phyloP scores from a whole-genome alignment of 2,888 invertebrate species.

The Caenorhabditis plicata region DNA sequence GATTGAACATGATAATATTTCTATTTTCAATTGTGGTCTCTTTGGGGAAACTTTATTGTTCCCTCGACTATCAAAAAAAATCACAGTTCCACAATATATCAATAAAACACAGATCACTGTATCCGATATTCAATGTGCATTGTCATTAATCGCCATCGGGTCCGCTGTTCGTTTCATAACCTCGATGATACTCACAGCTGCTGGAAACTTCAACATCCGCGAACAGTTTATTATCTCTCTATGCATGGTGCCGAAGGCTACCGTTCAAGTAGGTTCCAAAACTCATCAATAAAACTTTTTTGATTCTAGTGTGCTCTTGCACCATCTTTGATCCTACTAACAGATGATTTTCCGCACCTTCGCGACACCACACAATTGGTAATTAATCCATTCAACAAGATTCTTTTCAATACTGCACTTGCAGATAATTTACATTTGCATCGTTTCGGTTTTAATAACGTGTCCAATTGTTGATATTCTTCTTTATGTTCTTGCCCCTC shows the following conservation, averaged over 20 bases:
- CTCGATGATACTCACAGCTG: slow-evolving; percentile 21
- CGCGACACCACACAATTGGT: slow-evolving; percentile 23
- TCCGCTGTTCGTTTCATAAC: slow-evolving; percentile 14
- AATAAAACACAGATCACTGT: slow-evolving; percentile 9
- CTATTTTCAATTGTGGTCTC: too few relatives aligned
- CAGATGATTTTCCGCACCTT: slow-evolving; percentile 27
- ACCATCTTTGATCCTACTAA: slow-evolving; percentile 18
- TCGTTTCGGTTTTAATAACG: slow-evolving; percentile 31
- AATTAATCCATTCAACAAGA: not conserved
- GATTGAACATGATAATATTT: too few relatives aligned
- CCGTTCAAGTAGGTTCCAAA: too few relatives aligned
- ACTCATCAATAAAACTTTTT: too few relatives aligned
- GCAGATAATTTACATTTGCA: slow-evolving; percentile 32
- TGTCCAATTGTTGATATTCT: slow-evolving; percentile 25
- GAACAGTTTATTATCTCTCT: slow-evolving; percentile 34
- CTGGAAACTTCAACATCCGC: slow-evolving; percentile 20
- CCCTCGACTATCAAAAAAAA: too few relatives aligned
- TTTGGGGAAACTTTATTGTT: too few relatives aligned
- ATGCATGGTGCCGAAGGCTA: slow-evolving; percentile 33
- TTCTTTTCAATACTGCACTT: slow-evolving; percentile 7
- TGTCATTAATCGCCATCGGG: slow-evolving; percentile 14
- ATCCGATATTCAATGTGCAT: slow-evolving; percentile 15
- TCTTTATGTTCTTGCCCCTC: slow-evolving; percentile 19
- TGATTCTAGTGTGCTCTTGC: slow-evolving; percentile 38
- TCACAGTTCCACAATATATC: too few relatives aligned